These are phyloP conservation scores for Emydoidea blandingii DNA, from an alignment of 2,797 vertebrate genomes.

Conservation along the genomic window DNA sequence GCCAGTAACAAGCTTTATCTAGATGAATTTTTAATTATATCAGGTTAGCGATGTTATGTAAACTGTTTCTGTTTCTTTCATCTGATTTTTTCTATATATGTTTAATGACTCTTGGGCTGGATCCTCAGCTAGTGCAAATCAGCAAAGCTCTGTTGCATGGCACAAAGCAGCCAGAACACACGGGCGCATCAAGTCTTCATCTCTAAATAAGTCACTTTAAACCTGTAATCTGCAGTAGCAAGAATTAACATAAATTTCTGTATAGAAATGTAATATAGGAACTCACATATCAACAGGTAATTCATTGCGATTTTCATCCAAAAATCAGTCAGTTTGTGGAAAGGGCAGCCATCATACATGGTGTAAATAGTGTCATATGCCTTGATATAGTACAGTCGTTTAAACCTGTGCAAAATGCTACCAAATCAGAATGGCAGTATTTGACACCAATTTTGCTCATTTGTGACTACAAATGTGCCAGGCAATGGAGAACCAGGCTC, in stretches of 20 bases:
- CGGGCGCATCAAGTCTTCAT: neutral
- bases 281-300: constrained; percentile 27
- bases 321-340: constrained; percentile 30
- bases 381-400: rapidly evolving
- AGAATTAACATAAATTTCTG: constrained; percentile 13
- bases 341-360: neutral
- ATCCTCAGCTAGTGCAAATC: neutral
- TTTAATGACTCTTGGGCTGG: constrained; percentile 16
- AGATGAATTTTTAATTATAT: constrained; percentile 10
- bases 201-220: constrained; percentile 17
- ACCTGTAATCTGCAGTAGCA: constrained; percentile 15
- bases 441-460: neutral
- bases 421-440: neutral
- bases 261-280: neutral
- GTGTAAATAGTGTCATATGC: neutral
- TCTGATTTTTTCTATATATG: neutral
- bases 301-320: constrained; percentile 37
- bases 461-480: neutral
- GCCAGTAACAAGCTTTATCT: neutral
- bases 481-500: neutral
- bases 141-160: neutral
- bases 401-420: neutral
- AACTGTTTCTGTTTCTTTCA: constrained; percentile 25
- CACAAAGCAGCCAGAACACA: neutral
- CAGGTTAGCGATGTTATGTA: constrained; percentile 29